These are phyloP conservation scores for Tragelaphus eurycerus DNA, from an alignment of 2,797 vertebrate species.

Conservation along the genomic window DNA sequence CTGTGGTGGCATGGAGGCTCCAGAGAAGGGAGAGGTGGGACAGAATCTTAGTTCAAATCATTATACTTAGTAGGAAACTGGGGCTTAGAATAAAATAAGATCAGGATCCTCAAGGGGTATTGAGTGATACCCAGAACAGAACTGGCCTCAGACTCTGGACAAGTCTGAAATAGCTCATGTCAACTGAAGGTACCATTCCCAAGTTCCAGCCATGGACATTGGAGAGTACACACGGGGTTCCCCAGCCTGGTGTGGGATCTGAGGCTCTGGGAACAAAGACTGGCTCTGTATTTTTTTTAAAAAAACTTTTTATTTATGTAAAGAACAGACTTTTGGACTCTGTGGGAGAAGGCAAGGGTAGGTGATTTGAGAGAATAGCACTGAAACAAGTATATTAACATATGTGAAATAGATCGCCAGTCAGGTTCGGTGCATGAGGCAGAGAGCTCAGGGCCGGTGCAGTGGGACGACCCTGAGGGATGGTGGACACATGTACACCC, in stretches of 20 bases:
- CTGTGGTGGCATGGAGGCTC: neutral
- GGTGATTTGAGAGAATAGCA: neutral
- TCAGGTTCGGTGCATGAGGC: neutral
- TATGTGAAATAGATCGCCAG: neutral
- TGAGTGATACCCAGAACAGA: neutral
- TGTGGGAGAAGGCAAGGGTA: neutral
- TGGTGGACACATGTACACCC: too few species aligned
- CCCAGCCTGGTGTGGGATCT: neutral
- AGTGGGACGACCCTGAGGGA: neutral
- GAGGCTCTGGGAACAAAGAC: neutral
- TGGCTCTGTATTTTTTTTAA: accelerated
- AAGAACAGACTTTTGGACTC: neutral
- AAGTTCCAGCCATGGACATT: accelerated
- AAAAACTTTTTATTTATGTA: neutral
- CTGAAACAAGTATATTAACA: neutral
- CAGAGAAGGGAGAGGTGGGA: neutral
- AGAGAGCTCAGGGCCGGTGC: neutral
- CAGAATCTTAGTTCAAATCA: neutral
- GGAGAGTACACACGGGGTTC: neutral
- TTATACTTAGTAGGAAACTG: neutral
- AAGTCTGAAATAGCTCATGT: neutral
- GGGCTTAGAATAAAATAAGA: neutral
- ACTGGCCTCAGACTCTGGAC: neutral
- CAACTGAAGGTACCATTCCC: neutral
- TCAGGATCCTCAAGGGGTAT: neutral